These are phyloP conservation scores for Montifringilla adamsi DNA, from an alignment of 2,113 vertebrate genomes.

Conservation along the genomic window DNA sequence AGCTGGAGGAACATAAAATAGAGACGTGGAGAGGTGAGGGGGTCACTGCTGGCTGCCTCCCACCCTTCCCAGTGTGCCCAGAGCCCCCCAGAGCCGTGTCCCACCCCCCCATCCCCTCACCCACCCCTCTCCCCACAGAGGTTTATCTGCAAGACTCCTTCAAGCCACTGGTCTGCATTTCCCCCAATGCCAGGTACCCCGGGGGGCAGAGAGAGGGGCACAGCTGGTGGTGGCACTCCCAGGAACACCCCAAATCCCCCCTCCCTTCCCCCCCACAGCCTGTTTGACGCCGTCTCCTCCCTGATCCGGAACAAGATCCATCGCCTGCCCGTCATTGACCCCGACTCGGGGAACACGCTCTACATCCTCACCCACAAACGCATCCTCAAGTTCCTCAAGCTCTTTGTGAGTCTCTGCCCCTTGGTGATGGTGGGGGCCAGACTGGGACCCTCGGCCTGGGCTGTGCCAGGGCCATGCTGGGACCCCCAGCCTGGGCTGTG, in stretches of 20 bases:
- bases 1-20: conserved; percentile 97
- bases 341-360: conserved; percentile 90
- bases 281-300: conserved; percentile 95
- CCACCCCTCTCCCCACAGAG: conserved; percentile 72
- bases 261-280: conserved; percentile 66
- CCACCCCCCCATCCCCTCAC: background rate
- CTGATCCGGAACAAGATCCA: conserved; percentile 96
- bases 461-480: background rate
- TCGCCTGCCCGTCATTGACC: conserved; percentile 94
- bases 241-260: background rate
- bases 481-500: fast-evolving
- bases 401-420: conserved; percentile 85
- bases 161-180: conserved; percentile 95
- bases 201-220: background rate
- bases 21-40: conserved; percentile 95
- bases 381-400: conserved; percentile 97
- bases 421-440: background rate
- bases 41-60: fast-evolving
- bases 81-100: fast-evolving
- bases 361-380: conserved; percentile 99
- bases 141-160: conserved; percentile 95
- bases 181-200: conserved; percentile 90
- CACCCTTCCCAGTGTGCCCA: fast-evolving
- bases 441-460: fast-evolving
- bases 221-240: fast-evolving